Evolutionary conservation across 2,797 vertebrate species (phyloP).

Genomic region (Triplophysa yarkandensis): DNA sequence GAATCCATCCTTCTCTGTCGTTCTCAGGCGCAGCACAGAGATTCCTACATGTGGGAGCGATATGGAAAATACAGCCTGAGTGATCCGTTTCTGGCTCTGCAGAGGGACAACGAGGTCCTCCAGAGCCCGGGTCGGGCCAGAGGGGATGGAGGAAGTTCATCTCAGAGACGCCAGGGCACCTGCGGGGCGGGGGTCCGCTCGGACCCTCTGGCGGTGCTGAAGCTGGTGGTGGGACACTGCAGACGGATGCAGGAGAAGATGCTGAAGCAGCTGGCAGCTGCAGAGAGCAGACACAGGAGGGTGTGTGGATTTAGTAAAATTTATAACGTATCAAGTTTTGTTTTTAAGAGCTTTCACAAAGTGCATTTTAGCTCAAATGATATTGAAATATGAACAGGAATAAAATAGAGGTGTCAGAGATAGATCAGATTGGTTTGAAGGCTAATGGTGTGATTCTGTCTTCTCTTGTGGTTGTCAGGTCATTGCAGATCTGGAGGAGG

Average conservation of each 20-base stretch:
- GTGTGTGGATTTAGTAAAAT: slow-evolving; percentile 66
- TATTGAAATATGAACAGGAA: too few species aligned
- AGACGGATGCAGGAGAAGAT: slow-evolving; percentile 96
- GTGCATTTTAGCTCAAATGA: too few species aligned
- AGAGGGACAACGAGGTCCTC: slow-evolving; percentile 88
- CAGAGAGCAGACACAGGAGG: slow-evolving; percentile 91
- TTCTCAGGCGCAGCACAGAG: slow-evolving; percentile 86
- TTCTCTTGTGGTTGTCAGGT: slow-evolving; percentile 78
- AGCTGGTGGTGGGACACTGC: slow-evolving; percentile 93
- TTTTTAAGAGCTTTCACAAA: too few species aligned
- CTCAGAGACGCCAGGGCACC: slow-evolving; percentile 34
- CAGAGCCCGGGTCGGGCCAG: slow-evolving; percentile 67
- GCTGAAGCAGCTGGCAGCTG: slow-evolving; percentile 91
- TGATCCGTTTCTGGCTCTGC: slow-evolving; percentile 91
- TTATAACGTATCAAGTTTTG: too few species aligned
- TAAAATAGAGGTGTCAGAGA: slow-evolving; percentile 7
- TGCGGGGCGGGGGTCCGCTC: slow-evolving; percentile 65
- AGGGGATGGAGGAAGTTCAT: slow-evolving; percentile 13
- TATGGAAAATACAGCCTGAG: slow-evolving; percentile 94
- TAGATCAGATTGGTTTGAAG: slow-evolving; percentile 12
- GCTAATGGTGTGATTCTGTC: slow-evolving; percentile 46
- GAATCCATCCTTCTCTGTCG: background rate
- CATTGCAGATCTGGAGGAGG: slow-evolving; percentile 95
- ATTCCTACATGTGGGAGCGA: slow-evolving; percentile 89
- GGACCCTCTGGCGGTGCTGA: slow-evolving; percentile 89